Percentiles rank a stretch among this genome's conserved stretches.
These are phyloP conservation scores for Malacosoma neustria DNA, from an alignment of 2,888 invertebrate species.

Conservation along the genomic window DNA sequence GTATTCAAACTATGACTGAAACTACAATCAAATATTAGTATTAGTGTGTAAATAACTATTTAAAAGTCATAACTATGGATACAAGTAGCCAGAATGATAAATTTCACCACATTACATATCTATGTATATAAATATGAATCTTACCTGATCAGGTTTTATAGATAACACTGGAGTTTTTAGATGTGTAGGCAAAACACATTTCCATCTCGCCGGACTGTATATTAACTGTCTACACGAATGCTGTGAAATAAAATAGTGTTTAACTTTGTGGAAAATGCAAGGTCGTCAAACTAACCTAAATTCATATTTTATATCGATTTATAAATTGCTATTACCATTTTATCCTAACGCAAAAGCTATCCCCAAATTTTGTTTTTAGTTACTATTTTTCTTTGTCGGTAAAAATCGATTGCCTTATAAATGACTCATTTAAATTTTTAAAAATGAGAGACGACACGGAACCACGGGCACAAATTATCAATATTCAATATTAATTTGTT, in stretches of 20 bases:
- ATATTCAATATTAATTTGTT: too few species aligned
- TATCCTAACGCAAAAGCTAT: constrained; percentile 18
- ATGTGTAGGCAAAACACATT: constrained; percentile 48
- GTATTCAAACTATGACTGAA: too few species aligned
- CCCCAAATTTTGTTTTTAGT: constrained; percentile 15
- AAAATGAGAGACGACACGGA: too few species aligned
- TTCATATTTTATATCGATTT: constrained; percentile 9
- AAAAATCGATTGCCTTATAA: too few species aligned
- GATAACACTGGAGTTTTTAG: constrained; percentile 41
- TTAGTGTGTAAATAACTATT: too few species aligned
- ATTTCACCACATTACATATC: neutral
- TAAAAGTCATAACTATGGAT: too few species aligned
- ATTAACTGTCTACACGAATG: constrained; percentile 63
- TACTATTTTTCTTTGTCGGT: constrained; percentile 19
- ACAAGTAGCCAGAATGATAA: too few species aligned
- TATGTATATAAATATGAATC: too few species aligned
- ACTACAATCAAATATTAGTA: too few species aligned
- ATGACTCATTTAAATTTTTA: too few species aligned
- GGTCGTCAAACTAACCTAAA: constrained; percentile 48
- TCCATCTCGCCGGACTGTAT: constrained; percentile 61
- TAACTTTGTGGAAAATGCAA: constrained; percentile 20
- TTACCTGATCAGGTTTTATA: constrained; percentile 52
- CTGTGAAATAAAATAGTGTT: constrained; percentile 36
- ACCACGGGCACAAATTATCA: too few species aligned
- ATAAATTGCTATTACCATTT: constrained; percentile 32